Percentiles rank a stretch among this genome's conserved stretches.
These are phyloP conservation scores for Eristalinus aeneus DNA, from an alignment of 2,888 invertebrate species.

Conservation along the genomic window DNA sequence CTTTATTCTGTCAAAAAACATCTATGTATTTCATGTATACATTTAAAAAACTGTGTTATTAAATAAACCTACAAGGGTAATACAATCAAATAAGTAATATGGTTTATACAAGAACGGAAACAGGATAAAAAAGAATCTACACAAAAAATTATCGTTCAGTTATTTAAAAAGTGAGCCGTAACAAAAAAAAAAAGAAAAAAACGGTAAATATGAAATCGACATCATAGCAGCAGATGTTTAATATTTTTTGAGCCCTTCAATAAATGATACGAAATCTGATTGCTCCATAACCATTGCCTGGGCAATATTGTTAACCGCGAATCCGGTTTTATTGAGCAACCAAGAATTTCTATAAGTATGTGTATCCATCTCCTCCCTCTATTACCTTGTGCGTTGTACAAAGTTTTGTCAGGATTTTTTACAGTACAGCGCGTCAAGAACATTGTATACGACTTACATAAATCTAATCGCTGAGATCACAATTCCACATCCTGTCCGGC, in stretches of 20 bases:
- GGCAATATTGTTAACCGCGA: background rate
- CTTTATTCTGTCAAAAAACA: no score
- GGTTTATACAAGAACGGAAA: background rate
- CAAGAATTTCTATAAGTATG: slow-evolving; percentile 24
- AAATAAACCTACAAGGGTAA: no score
- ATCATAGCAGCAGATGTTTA: slow-evolving; percentile 34
- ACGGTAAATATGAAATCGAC: slow-evolving; percentile 26
- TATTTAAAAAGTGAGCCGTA: background rate
- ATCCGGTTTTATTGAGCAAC: slow-evolving; percentile 28
- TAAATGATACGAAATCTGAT: slow-evolving; percentile 39
- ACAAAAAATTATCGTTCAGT: slow-evolving; percentile 4
- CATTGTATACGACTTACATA: background rate
- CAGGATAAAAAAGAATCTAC: background rate
- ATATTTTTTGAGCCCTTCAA: slow-evolving; percentile 38
- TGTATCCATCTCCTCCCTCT: background rate
- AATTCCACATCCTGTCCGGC: slow-evolving; percentile 55
- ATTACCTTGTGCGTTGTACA: background rate
- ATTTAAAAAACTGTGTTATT: no score
- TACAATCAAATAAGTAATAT: no score
- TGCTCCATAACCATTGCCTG: slow-evolving; percentile 1
- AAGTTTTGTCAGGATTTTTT: slow-evolving; percentile 22
- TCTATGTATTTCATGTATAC: no score
- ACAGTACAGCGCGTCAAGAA: background rate
- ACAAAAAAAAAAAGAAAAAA: background rate
- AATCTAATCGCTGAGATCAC: slow-evolving; percentile 39